These are phyloP conservation scores for Sorex araneus DNA, from an alignment of 2,113 vertebrate genomes.

Conservation along the genomic window DNA sequence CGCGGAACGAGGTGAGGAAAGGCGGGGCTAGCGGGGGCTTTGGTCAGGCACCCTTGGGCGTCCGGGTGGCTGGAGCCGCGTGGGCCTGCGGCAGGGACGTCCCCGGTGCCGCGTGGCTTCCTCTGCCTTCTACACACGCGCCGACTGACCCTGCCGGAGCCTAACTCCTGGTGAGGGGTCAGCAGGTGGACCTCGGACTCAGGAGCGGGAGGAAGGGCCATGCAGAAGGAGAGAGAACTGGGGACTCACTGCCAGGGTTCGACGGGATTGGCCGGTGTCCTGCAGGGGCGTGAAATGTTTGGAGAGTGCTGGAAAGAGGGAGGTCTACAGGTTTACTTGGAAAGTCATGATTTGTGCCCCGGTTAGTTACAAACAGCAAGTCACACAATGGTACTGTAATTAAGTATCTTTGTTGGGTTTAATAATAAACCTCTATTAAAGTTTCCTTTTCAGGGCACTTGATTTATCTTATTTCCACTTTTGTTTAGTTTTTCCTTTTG, in stretches of 20 bases:
- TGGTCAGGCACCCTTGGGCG: background rate
- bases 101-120: background rate
- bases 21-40: background rate
- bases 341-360: conserved; percentile 36
- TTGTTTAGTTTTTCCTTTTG: background rate
- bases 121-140: background rate
- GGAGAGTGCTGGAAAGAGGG: background rate
- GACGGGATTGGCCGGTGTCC: background rate
- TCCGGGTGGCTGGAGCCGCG: background rate
- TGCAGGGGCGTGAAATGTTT: conserved; percentile 17
- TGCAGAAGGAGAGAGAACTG: conserved; percentile 21
- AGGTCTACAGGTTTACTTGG: conserved; percentile 35
- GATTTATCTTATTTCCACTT: background rate
- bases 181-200: conserved; percentile 35
- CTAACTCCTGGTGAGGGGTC: conserved; percentile 28
- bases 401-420: conserved; percentile 30
- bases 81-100: background rate
- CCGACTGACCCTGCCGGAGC: background rate
- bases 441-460: conserved; percentile 37
- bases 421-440: background rate
- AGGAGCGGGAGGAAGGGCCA: background rate
- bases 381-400: background rate
- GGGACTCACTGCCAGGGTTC: conserved; percentile 11
- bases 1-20: background rate
- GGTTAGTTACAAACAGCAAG: background rate